Conservation (phyloP, 2,797 vertebrate genomes). For the Eulemur coronatus region DNA sequence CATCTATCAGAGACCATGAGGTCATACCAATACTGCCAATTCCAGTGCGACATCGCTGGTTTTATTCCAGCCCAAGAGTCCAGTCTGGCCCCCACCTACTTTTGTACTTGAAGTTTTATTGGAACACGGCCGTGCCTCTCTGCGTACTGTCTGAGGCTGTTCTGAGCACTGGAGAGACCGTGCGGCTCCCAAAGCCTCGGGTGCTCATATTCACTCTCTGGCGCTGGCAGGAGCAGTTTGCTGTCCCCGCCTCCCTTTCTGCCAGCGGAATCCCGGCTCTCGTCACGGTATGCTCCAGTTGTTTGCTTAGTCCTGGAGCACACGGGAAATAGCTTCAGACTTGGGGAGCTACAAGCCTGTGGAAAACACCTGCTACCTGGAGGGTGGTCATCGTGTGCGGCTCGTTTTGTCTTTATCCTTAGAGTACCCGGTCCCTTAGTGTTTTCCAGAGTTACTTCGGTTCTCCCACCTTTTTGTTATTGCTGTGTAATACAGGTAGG, state of each 20-base stretch:
- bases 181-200: neutral
- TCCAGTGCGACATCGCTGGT: no score
- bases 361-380: neutral
- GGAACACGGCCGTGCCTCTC: neutral
- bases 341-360: no score
- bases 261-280: neutral
- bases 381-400: neutral
- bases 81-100: neutral
- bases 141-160: neutral
- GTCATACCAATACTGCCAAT: neutral
- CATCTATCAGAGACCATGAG: neutral
- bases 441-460: neutral
- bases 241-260: neutral
- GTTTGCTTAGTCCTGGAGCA: neutral
- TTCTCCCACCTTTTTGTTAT: neutral
- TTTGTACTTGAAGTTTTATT: neutral
- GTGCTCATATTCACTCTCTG: no score
- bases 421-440: neutral
- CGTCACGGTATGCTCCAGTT: rapidly evolving
- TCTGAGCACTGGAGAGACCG: neutral
- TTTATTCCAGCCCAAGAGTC: neutral
- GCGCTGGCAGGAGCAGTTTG: neutral
- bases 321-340: neutral
- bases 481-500: neutral
- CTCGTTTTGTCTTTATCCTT: neutral